Base-by-base conservation (phyloP, 2,888 invertebrate genomes). In the Hirudinaria manillensis region DNA sequence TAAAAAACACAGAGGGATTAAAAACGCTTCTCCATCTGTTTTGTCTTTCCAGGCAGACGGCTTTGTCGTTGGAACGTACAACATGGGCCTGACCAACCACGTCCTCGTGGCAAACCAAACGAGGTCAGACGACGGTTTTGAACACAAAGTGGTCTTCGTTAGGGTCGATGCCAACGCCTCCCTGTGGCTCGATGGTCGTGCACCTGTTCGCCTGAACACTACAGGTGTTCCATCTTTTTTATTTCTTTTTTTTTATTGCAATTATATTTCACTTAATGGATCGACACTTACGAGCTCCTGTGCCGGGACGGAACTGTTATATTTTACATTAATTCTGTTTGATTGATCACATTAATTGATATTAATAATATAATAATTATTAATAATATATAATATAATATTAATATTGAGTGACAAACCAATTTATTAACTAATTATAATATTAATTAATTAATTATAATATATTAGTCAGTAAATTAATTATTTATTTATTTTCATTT, bases 41-140 rank as follows among this genome's bases (percentile, higher is more conserved):
- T 65, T 65, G 24, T 65, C n/a, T 6, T 34, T 36, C 13, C 68
- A 94, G 93, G 91, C 93, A 13, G 92, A 93, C 82, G 96, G 96
- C 2, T 93, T 94, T 82, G 89, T 96, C 7, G 93, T 93, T 83
- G 92, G 93, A 87, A 92, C 93, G 3, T 97, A 96, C 87, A 96
- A 96, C 85, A 91, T 96, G 86, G 95, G 96, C 0, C 92, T 93
- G 0, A 91, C 91, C 75, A 93, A 94, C 83, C 91, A 94, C 83
- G 93, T 94, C 0, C 88, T 96, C 36, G 94, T 92, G 19, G 75
- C 77, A 36, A 51, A 76, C 13, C 75, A 76, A n/a, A 68, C 34
- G 6, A 71, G 92, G 84, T 93, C 96, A 7, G 94, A 94, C 83
- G 96, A 97, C 83, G 93, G 94, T 80, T 90, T 91, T 56, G 96